Conservation (phyloP, 2,888 invertebrate genomes). For the Microctonus aethiopoides region DNA sequence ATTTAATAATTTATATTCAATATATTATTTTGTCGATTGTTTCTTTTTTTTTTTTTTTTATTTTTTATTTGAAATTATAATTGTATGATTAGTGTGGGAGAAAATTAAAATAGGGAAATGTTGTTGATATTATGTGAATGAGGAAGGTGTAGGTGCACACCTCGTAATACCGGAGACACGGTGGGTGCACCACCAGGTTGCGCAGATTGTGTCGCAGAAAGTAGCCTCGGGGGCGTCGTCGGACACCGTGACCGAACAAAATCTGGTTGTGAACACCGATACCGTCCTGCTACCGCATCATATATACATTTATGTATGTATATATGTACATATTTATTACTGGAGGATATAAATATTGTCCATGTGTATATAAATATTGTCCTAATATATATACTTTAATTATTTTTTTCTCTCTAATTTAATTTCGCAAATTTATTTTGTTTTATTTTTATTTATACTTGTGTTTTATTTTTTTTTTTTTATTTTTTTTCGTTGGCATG, state of each 20-base stretch:
- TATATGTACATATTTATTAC: not conserved
- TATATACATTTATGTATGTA: too few species aligned
- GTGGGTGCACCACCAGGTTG: conserved; percentile 59
- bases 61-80: not conserved
- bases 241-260: conserved; percentile 63
- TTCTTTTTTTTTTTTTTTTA: not conserved
- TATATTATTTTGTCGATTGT: not conserved
- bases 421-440: conserved; percentile 6
- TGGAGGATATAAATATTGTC: too few species aligned
- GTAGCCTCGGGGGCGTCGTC: conserved; percentile 52
- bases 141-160: conserved; percentile 33
- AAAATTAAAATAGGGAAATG: not conserved
- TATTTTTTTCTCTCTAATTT: not conserved
- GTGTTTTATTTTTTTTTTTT: too few species aligned
- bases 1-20: too few species aligned
- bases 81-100: not conserved
- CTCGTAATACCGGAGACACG: conserved; percentile 61
- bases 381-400: not conserved
- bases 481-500: not conserved
- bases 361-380: conserved; percentile 11
- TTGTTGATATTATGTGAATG: not conserved
- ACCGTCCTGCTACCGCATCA: conserved; percentile 38
- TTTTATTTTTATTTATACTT: too few species aligned
- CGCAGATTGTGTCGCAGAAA: conserved; percentile 41
- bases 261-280: conserved; percentile 59